Percentiles rank a stretch among this genome's conserved stretches.
Conservation (phyloP, 2,888 invertebrate species). For the Troides helena region DNA sequence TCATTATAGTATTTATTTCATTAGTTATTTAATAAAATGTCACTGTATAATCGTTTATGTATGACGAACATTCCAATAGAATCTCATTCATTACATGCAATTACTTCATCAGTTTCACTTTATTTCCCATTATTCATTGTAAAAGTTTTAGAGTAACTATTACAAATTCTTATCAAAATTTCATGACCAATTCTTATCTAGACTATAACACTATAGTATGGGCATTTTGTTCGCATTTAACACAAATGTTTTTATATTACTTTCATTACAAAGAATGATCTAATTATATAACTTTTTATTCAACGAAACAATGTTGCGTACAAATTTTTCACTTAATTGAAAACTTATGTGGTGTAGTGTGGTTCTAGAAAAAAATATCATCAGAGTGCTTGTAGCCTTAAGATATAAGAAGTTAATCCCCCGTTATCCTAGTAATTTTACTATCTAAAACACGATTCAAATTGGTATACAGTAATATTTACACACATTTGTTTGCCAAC, state of each 20-base stretch:
- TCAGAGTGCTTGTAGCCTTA: too few relatives aligned
- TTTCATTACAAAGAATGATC: not conserved
- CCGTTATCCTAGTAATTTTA: too few relatives aligned
- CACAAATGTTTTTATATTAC: not conserved
- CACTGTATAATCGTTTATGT: conserved; percentile 49
- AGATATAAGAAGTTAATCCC: too few relatives aligned
- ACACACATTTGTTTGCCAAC: too few relatives aligned
- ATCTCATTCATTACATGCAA: conserved; percentile 60
- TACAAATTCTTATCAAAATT: conserved; percentile 32
- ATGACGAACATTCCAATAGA: conserved; percentile 61
- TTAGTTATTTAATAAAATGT: not conserved
- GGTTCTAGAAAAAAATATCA: too few relatives aligned
- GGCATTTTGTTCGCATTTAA: conserved; percentile 34
- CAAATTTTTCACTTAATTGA: too few relatives aligned
- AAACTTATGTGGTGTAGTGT: too few relatives aligned
- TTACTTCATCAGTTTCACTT: conserved; percentile 56
- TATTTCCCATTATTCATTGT: conserved; percentile 53
- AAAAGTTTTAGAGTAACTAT: conserved; percentile 36
- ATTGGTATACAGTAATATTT: too few relatives aligned
- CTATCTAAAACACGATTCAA: too few relatives aligned
- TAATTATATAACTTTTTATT: not conserved
- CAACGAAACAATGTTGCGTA: not conserved
- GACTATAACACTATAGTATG: conserved; percentile 40
- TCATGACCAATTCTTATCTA: conserved; percentile 37
- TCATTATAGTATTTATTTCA: not conserved